A percentile compares a stretch with the other conserved stretches of the same genome.
phyloP scores from a whole-genome alignment of 37 sponge, comb jelly and placozoan species.

The Aplysina aerophoba region DNA sequence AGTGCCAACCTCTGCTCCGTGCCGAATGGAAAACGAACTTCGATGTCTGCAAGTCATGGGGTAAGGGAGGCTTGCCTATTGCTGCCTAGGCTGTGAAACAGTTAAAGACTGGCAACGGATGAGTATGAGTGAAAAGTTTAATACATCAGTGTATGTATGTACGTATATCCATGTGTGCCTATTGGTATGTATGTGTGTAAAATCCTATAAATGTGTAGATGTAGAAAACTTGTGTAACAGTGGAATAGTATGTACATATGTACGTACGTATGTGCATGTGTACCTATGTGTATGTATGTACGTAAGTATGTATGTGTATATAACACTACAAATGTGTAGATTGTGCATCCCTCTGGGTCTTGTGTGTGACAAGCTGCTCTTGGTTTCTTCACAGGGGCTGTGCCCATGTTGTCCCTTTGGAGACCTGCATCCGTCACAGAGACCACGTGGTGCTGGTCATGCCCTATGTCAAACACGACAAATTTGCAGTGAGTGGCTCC shows the following conservation, averaged over 20 bases:
- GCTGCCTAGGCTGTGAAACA: too few species aligned
- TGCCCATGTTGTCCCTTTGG: conserved; percentile 77
- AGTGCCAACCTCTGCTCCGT: conserved; percentile 85
- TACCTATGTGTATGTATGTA: not conserved
- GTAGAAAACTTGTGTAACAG: too few species aligned
- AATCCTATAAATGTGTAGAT: not conserved
- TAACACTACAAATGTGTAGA: too few species aligned
- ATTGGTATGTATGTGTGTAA: not conserved
- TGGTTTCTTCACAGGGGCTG: conserved; percentile 47
- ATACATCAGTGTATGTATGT: conserved; percentile 22
- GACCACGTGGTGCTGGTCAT: conserved; percentile 90
- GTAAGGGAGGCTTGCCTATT: conserved; percentile 26
- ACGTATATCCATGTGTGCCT: not conserved
- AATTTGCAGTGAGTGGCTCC: conserved; percentile 69
- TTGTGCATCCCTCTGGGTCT: conserved; percentile 3
- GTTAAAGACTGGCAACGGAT: too few species aligned
- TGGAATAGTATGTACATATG: not conserved
- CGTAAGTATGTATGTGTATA: not conserved
- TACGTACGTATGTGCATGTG: not conserved
- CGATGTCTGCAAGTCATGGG: conserved; percentile 76
- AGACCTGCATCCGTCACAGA: conserved; percentile 65
- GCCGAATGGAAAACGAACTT: conserved; percentile 90
- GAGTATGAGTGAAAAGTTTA: too few species aligned
- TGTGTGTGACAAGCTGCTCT: not conserved
- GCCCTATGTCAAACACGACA: conserved; percentile 89